Percentiles rank a stretch among this genome's conserved stretches.
These are phyloP conservation scores for Calameuta filiformis DNA, from an alignment of 2,888 invertebrate species.

Conservation along the genomic window DNA sequence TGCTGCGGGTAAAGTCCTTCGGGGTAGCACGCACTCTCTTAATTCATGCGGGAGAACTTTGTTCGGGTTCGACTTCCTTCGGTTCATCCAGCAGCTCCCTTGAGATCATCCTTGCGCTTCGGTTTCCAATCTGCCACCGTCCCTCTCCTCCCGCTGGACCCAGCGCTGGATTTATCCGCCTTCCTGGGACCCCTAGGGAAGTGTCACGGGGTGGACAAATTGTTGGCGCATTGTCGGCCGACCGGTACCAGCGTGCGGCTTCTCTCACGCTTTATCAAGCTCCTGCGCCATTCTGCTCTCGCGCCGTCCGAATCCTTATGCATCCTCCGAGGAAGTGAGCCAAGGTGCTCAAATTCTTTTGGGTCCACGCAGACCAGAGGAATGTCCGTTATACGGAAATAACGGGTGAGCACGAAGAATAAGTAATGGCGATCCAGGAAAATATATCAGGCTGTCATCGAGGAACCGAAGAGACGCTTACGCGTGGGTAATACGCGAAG, in stretches of 20 bases:
- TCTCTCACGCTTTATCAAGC: background rate
- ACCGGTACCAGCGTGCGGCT: conserved; percentile 37
- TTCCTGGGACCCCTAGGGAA: background rate
- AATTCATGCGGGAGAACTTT: background rate
- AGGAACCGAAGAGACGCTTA: background rate
- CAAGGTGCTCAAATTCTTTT: conserved; percentile 3
- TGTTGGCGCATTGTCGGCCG: conserved; percentile 48
- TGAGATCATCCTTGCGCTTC: background rate
- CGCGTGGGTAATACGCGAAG: background rate
- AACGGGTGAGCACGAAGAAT: background rate
- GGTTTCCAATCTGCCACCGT: background rate
- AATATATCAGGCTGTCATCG: background rate
- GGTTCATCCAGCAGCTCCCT: background rate
- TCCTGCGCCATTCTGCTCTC: background rate
- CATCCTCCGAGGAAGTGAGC: conserved; percentile 1
- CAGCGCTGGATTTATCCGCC: background rate
- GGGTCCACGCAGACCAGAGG: conserved; percentile 4
- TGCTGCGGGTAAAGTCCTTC: background rate
- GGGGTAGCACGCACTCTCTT: conserved; percentile 2
- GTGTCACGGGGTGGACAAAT: conserved; percentile 43
- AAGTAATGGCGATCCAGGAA: background rate
- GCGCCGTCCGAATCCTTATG: background rate
- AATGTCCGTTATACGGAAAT: background rate
- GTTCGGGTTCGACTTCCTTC: background rate
- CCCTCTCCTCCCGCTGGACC: background rate